These are phyloP conservation scores for Nycticebus coucang DNA, from an alignment of 2,113 vertebrate genomes.

Conservation along the genomic window DNA sequence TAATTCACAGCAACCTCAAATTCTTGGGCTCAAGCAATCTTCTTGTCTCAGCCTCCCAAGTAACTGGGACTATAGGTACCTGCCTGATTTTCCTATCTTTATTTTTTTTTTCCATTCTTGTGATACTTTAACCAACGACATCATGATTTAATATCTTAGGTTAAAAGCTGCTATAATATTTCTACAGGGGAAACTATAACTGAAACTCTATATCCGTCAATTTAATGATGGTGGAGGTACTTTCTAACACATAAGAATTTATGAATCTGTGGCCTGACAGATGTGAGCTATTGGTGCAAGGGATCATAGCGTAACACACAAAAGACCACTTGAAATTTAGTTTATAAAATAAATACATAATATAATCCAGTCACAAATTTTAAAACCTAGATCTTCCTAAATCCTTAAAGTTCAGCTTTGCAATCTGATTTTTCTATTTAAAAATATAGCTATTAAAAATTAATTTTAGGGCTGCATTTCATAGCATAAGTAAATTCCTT, in stretches of 20 bases:
- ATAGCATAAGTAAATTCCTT: not conserved
- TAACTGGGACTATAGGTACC: no score
- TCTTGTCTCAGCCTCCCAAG: no score
- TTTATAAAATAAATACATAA: slow-evolving; percentile 24
- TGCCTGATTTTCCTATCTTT: no score
- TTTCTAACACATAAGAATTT: not conserved
- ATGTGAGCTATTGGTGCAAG: not conserved
- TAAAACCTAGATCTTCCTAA: not conserved
- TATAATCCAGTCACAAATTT: not conserved
- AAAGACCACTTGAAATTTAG: not conserved
- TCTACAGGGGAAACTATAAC: not conserved
- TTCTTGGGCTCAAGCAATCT: no score
- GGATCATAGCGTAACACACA: not conserved
- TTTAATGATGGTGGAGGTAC: not conserved
- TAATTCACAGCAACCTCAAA: no score
- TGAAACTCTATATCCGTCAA: not conserved
- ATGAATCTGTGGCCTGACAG: not conserved
- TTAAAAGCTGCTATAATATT: slow-evolving; percentile 31
- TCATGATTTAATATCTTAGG: not conserved
- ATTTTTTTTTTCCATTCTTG: no score
- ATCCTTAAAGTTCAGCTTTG: slow-evolving; percentile 12
- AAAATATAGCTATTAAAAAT: slow-evolving; percentile 35
- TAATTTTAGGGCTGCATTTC: not conserved
- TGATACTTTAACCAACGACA: not conserved
- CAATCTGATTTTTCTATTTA: slow-evolving; percentile 14